phyloP scores from a whole-genome alignment of 2,888 invertebrate genomes.

The Latheticus oryzae region DNA sequence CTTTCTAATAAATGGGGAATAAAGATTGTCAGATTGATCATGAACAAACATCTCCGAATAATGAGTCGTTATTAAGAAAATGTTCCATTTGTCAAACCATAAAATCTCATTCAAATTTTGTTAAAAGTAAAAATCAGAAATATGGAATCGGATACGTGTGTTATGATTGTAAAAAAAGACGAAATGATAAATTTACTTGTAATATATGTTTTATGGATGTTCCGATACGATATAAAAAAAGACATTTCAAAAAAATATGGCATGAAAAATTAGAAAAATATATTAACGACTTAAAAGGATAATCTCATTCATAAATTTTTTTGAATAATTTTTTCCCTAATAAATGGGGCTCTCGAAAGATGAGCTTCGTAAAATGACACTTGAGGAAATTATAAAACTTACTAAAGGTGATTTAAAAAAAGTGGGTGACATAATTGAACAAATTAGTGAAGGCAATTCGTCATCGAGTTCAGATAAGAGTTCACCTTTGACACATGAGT shows the following conservation, averaged over 20 bases:
- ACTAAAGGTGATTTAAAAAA: slow-evolving; percentile 20
- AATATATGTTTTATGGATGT: slow-evolving; percentile 28
- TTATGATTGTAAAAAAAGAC: slow-evolving; percentile 20
- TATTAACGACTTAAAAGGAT: slow-evolving; percentile 11
- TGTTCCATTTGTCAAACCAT: slow-evolving; percentile 17
- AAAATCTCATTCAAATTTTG: slow-evolving; percentile 25
- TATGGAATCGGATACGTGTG: slow-evolving; percentile 21
- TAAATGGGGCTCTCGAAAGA: slow-evolving; percentile 17
- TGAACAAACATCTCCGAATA: slow-evolving; percentile 19
- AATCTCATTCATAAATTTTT: slow-evolving; percentile 13
- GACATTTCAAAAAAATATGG: slow-evolving; percentile 26
- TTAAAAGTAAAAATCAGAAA: slow-evolving; percentile 31
- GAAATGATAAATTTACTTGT: slow-evolving; percentile 30
- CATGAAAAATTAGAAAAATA: slow-evolving; percentile 30
- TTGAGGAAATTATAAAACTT: slow-evolving; percentile 21
- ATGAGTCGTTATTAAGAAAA: slow-evolving; percentile 21
- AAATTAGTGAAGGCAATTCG: slow-evolving; percentile 21
- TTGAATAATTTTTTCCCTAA: slow-evolving; percentile 14
- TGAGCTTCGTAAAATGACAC: slow-evolving; percentile 17
- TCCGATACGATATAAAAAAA: slow-evolving; percentile 21
- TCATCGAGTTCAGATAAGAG: slow-evolving; percentile 24
- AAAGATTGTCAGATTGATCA: slow-evolving; percentile 26
- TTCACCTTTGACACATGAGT: slow-evolving; percentile 14
- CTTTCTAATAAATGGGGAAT: slow-evolving; percentile 25
- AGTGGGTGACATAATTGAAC: slow-evolving; percentile 26